A percentile compares a stretch with the other conserved stretches of the same genome.
These are phyloP conservation scores for Pharmacophagus antenor DNA, from an alignment of 2,888 invertebrate genomes.

Conservation along the genomic window DNA sequence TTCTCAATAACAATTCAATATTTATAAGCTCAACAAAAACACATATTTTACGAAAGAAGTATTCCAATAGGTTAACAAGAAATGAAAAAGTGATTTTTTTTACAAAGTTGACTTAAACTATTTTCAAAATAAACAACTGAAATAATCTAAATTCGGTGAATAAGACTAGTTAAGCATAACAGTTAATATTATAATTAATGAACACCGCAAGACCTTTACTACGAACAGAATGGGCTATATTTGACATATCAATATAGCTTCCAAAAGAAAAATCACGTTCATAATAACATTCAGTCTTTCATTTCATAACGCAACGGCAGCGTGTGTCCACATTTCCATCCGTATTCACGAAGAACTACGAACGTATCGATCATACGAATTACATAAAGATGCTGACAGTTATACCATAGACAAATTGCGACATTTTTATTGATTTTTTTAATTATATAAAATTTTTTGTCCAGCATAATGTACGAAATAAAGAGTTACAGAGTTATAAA, in stretches of 20 bases:
- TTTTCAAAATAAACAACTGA: neutral
- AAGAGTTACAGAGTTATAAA: too few species aligned
- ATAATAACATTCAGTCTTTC: constrained; percentile 23
- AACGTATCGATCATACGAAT: constrained; percentile 17
- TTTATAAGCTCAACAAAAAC: too few species aligned
- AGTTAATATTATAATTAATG: neutral
- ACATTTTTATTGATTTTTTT: neutral
- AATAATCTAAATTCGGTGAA: neutral
- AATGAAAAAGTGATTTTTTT: too few species aligned
- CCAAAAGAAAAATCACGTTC: neutral
- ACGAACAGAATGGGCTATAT: neutral
- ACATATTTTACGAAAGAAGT: too few species aligned
- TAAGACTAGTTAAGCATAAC: neutral
- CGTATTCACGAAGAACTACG: constrained; percentile 18
- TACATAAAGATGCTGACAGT: neutral
- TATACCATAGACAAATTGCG: neutral
- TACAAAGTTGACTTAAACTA: neutral
- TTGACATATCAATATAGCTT: neutral
- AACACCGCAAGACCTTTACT: neutral
- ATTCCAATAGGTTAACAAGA: too few species aligned
- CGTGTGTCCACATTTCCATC: constrained; percentile 14
- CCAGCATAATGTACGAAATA: too few species aligned
- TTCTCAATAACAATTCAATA: too few species aligned
- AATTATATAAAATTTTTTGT: too few species aligned
- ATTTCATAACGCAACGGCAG: constrained; percentile 16